Evolutionary conservation across 2,113 vertebrate genomes (phyloP).

Genomic region (Myotis yumanensis): DNA sequence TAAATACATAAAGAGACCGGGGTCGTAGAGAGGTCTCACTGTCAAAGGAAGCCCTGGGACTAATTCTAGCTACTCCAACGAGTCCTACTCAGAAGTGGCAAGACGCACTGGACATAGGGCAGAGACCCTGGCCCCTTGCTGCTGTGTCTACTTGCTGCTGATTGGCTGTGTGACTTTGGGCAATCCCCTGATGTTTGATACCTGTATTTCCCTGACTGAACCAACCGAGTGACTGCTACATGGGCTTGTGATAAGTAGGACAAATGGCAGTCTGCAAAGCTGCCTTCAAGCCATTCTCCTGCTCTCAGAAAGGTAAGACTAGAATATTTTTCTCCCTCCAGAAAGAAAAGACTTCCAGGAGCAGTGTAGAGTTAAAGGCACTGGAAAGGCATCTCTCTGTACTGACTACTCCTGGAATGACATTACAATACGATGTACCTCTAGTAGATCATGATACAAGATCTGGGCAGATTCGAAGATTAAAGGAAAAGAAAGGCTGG

Average conservation of each 20-base stretch:
- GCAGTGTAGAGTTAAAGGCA: background rate
- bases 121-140: background rate
- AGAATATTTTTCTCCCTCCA: background rate
- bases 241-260: background rate
- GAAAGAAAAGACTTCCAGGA: background rate
- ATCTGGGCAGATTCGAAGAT: background rate
- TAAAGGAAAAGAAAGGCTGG: background rate
- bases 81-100: background rate
- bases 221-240: background rate
- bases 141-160: background rate
- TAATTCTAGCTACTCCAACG: background rate
- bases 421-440: fast-evolving
- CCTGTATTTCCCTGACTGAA: background rate
- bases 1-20: background rate
- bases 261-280: background rate
- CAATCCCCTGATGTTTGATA: background rate
- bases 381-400: background rate
- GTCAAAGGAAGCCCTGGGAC: background rate
- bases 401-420: too few relatives aligned
- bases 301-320: background rate
- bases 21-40: background rate
- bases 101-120: background rate
- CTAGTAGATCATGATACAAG: background rate
- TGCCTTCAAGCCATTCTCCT: background rate
- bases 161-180: background rate